Conservation (phyloP, 2,888 invertebrate species). For the Hydriomena furcata region DNA sequence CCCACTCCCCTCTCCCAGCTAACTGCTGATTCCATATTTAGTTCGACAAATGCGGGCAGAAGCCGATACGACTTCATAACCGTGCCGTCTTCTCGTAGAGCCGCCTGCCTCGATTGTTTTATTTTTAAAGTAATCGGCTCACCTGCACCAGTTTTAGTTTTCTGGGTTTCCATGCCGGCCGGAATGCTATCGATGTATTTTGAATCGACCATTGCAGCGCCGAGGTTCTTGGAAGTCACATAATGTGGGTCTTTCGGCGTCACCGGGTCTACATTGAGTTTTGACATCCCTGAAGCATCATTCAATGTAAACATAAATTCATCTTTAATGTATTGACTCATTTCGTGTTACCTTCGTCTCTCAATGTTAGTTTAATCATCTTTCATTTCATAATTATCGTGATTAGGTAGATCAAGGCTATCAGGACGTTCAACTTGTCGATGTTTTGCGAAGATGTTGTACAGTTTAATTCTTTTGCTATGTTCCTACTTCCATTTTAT, state of each 20-base stretch:
- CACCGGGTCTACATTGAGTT: slow-evolving; percentile 11
- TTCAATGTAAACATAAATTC: slow-evolving; percentile 6
- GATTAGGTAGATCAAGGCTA: slow-evolving; percentile 25
- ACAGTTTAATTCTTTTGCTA: slow-evolving; percentile 30
- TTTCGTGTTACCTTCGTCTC: background rate
- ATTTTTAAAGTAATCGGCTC: slow-evolving; percentile 66
- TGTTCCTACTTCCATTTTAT: slow-evolving; percentile 36
- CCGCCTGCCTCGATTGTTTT: slow-evolving; percentile 54
- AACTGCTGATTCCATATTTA: slow-evolving; percentile 74
- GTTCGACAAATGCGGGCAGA: slow-evolving; percentile 69
- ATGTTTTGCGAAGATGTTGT: slow-evolving; percentile 26
- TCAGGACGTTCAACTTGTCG: slow-evolving; percentile 24
- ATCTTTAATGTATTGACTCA: slow-evolving; percentile 5
- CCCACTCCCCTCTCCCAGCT: slow-evolving; percentile 41
- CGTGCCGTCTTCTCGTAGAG: slow-evolving; percentile 50
- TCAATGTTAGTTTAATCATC: slow-evolving; percentile 6
- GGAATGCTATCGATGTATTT: slow-evolving; percentile 39
- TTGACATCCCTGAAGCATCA: slow-evolving; percentile 4
- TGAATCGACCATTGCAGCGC: slow-evolving; percentile 21
- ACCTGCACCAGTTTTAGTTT: slow-evolving; percentile 54
- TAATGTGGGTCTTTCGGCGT: slow-evolving; percentile 20
- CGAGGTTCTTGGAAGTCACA: slow-evolving; percentile 28
- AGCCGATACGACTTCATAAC: slow-evolving; percentile 64
- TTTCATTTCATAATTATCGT: slow-evolving; percentile 3
- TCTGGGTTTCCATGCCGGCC: slow-evolving; percentile 44